Evolutionary conservation across 2,888 invertebrate species (phyloP), one percentile per base, ranked within the genome.

Genomic region (Lycaena phlaeas): DNA sequence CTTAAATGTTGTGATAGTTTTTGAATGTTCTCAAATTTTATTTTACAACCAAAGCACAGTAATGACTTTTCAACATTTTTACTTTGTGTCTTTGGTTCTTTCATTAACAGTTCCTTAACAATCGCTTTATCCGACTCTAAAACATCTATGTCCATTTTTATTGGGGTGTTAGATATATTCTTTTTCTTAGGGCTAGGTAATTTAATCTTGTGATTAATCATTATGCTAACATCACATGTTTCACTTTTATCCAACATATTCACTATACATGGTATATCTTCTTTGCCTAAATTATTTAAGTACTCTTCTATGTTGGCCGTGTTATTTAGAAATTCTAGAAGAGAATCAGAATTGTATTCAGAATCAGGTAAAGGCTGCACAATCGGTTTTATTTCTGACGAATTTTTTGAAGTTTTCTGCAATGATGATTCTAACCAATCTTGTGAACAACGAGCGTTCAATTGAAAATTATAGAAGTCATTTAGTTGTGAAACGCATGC

Each of bases 261-360:
- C 0, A 77, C 78, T 45, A 84, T 73, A 11, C 75, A 72, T 2
- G 84, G 82, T 49, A 84, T 79, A 45, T 84, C 84, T 56, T 82
- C 82, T 43, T 77, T 82, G 2, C 82, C 78, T 28, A 82, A 60
- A 45, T 74, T 81, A 44, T 76, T 75, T 34, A 81, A 53, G 47
- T 82, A 81, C 48, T 82, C 76, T 42, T 81, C 78, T 6, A 82
- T 81, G 42, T 84, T 82, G 1, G 71, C 78, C 25, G 79, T 82
- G 43, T 76, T 84, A 46, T 85, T 84, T 17, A 85, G 48, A 51
- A 85, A 85, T 48, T 85, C 84, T 34, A 85, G 41, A 3, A 85
- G 64, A 4, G 85, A 82, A 53, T 85, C 84, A 0, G 82, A 82
- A 41, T 82, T 84, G 49, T 82, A 84, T 60, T 85, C 82, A 0